Evolutionary conservation across 1,140 invertebrate genomes (phyloP).

Genomic region (Lordiphosa mommai): DNA sequence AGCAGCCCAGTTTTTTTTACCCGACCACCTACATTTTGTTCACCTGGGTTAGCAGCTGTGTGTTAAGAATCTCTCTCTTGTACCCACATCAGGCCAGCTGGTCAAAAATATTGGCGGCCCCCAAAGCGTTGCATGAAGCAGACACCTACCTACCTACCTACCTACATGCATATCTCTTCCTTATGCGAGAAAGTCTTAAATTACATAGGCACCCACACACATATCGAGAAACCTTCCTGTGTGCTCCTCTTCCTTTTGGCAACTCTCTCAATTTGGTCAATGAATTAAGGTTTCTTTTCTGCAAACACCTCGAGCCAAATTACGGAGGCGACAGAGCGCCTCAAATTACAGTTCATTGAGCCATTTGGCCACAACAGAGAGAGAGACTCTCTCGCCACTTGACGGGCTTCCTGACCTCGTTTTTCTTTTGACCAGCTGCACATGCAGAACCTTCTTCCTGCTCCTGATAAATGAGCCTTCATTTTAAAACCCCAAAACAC

Average conservation of each 20-base stretch:
- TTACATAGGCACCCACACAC: slow-evolving; percentile 68
- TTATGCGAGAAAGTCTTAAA: slow-evolving; percentile 69
- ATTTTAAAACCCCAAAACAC: slow-evolving; percentile 12
- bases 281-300: slow-evolving; percentile 26
- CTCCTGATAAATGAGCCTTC: slow-evolving; percentile 48
- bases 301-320: slow-evolving; percentile 50
- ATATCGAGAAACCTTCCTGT: slow-evolving; percentile 15
- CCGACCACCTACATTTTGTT: slow-evolving; percentile 30
- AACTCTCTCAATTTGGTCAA: slow-evolving; percentile 35
- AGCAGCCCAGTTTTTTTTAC: slow-evolving; percentile 12
- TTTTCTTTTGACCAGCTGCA: slow-evolving; percentile 32
- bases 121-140: slow-evolving; percentile 9
- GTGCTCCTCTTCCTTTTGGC: slow-evolving; percentile 19
- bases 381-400: slow-evolving; percentile 24
- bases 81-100: slow-evolving; percentile 51
- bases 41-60: slow-evolving; percentile 11
- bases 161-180: background rate
- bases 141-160: slow-evolving; percentile 10
- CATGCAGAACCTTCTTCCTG: slow-evolving; percentile 27
- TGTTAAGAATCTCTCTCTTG: background rate
- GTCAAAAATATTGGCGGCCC: slow-evolving; percentile 23
- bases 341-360: slow-evolving; percentile 77
- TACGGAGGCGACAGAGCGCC: slow-evolving; percentile 25
- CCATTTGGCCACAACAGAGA: slow-evolving; percentile 35
- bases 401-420: slow-evolving; percentile 49